phyloP scores from a whole-genome alignment of 2,113 vertebrate species.

The Myiozetetes cayanensis region DNA sequence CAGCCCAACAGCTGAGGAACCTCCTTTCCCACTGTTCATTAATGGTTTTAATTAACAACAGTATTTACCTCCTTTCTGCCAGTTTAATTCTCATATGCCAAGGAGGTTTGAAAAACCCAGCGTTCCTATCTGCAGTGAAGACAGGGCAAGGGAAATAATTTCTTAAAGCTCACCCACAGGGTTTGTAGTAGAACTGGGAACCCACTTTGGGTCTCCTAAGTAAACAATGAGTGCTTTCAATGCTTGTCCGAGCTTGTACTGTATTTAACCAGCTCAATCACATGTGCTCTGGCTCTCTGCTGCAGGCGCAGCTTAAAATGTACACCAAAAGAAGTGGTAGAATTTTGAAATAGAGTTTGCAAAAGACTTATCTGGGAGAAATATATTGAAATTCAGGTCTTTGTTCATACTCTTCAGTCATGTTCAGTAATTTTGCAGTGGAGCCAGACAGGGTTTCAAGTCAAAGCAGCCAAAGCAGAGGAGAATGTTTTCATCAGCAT shows the following conservation, averaged over 20 bases:
- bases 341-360: neutral
- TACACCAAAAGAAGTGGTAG: neutral
- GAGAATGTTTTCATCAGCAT: constrained; percentile 21
- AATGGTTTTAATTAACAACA: neutral
- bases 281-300: neutral
- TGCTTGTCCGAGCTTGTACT: neutral
- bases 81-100: neutral
- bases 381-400: neutral
- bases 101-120: neutral
- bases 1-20: neutral
- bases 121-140: neutral
- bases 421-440: neutral
- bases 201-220: neutral
- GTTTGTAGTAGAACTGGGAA: neutral
- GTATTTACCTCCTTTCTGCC: neutral
- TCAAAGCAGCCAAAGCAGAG: neutral
- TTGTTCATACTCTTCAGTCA: neutral
- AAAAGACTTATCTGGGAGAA: neutral
- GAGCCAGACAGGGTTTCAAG: neutral
- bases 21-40: neutral
- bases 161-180: neutral
- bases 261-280: neutral
- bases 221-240: neutral
- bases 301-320: neutral
- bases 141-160: neutral